phyloP scores from a whole-genome alignment of 2,113 vertebrate genomes.

The Cavia aperea region DNA sequence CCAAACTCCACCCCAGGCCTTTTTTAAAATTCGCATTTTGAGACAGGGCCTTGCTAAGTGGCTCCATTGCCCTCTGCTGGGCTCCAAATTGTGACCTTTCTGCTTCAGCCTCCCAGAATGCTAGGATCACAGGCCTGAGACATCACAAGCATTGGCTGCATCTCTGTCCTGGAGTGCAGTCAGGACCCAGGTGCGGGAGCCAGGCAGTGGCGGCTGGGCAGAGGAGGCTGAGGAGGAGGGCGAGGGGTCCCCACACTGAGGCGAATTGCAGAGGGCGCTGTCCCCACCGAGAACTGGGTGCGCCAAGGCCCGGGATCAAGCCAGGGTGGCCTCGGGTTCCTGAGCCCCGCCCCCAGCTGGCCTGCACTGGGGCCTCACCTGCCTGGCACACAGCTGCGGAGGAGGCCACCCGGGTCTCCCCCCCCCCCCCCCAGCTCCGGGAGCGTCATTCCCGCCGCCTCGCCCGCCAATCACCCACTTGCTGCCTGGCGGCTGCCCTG shows the following conservation, averaged over 20 bases:
- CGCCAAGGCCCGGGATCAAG: not conserved
- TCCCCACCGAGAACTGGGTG: not conserved
- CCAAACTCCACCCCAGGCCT: not conserved
- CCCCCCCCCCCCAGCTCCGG: not conserved
- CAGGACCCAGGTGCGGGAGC: not conserved
- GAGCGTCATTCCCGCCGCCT: not conserved
- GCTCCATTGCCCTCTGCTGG: not conserved
- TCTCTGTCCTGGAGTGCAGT: not conserved
- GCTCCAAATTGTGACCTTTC: not conserved
- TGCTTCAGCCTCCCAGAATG: not conserved
- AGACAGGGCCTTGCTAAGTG: not conserved
- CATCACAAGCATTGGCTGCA: not conserved
- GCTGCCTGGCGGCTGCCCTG: not conserved
- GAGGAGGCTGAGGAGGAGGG: not conserved
- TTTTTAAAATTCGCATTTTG: not conserved
- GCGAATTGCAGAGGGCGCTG: too few species aligned
- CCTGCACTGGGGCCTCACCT: not conserved
- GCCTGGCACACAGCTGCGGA: conserved; percentile 31
- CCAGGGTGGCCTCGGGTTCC: not conserved
- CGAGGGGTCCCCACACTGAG: too few species aligned
- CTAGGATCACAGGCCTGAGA: not conserved
- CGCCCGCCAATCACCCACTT: not conserved
- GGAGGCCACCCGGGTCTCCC: not conserved
- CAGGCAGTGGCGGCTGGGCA: not conserved
- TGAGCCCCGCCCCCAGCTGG: not conserved